Evolutionary conservation across 53 echinoderm and acorn worm species (phyloP), one percentile per base, ranked within the genome.

Genomic region (Mesocentrotus franciscanus): DNA sequence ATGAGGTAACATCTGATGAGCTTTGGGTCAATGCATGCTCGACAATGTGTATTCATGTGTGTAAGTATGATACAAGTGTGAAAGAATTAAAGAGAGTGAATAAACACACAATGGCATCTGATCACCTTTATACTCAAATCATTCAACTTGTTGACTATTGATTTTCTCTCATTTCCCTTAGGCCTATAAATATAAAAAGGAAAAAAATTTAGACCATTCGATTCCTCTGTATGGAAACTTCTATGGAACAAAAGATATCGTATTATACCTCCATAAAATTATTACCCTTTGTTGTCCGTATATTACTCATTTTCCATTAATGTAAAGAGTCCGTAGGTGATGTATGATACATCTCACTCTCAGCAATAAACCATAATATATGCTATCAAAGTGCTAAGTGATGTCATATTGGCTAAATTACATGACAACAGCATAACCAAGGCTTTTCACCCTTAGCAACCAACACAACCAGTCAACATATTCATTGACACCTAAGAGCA

Each of bases 381-480:
- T 6, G 56, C 92, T 92, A 92, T 92, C 92, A 92, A 72, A 56
- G 74, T 15, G 92, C 93, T 56, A 81, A 81, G 60, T 79, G 58
- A 60, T 58, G 93, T 30, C 83, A 61, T 60, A 81, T 81, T 83
- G 60, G 29, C 93, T 81, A 93, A 93, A 93, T 93, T 93, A 93
- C 93, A 78, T 93, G 81, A 78, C 93, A 93, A 93, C 93, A 79
- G 93, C 93, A 93, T 93, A 93, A 60, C 60, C 93, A 93, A 81
- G 78, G 93, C 70, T 72, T 81, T 49, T 79, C 61, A 79, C 10
- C 83, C 92, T 7, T 93, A 93, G 93, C 93, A 93, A 93, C 93
- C 64, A 9, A 35, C 62, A 87, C 58, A 26, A 87, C 10, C n/a
- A 49, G 84, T 9, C 24, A 84, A 84, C 84, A 84, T 84, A 26